Percentiles rank a stretch among this genome's conserved stretches.
These are phyloP conservation scores for Eilema griseolum DNA, from an alignment of 2,888 invertebrate genomes.

Conservation along the genomic window DNA sequence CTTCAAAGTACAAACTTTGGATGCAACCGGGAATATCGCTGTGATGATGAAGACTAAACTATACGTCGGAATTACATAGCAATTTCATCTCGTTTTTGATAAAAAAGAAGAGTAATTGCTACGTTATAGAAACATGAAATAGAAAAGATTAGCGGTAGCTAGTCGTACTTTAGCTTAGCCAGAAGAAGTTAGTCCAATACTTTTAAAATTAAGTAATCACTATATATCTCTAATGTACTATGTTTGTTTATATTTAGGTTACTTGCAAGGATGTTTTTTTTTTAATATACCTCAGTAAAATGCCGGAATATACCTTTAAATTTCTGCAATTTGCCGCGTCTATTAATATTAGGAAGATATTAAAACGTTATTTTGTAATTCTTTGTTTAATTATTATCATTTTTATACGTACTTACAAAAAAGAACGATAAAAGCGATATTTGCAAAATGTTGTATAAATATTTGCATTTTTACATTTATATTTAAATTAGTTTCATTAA, in stretches of 20 bases:
- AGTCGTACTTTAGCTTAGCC: too few relatives aligned
- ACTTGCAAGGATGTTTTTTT: background rate
- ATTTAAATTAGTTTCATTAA: conserved; percentile 5
- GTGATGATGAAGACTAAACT: too few relatives aligned
- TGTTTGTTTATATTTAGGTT: background rate
- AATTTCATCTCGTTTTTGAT: too few relatives aligned
- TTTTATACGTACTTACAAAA: background rate
- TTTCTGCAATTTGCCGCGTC: background rate
- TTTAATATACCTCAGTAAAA: background rate
- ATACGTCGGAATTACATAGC: too few relatives aligned
- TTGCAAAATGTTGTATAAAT: background rate
- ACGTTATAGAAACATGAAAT: too few relatives aligned
- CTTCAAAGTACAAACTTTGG: too few relatives aligned
- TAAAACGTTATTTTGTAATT: background rate
- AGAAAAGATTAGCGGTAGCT: too few relatives aligned
- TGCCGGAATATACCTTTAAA: background rate
- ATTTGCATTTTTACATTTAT: background rate
- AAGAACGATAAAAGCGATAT: background rate
- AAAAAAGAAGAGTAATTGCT: too few relatives aligned
- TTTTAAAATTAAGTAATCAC: background rate
- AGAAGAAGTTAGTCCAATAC: too few relatives aligned
- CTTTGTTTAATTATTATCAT: background rate
- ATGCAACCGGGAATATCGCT: too few relatives aligned
- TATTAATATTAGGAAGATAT: background rate
- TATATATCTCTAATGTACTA: background rate